These are phyloP conservation scores for Tragelaphus eurycerus DNA, from an alignment of 2,797 vertebrate species.

Conservation along the genomic window DNA sequence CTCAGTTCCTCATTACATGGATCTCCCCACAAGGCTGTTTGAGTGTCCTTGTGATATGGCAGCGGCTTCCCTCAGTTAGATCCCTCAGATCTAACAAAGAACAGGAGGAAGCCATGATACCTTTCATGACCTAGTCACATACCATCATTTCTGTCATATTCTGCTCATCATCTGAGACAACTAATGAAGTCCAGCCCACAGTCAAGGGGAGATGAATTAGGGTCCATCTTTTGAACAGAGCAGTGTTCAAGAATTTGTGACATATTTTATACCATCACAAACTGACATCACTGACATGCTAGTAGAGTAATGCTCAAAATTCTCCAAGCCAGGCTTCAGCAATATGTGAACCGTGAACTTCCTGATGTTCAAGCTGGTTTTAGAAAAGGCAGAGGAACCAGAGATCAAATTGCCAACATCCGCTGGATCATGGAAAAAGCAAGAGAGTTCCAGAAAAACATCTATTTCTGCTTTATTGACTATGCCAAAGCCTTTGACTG, in stretches of 20 bases:
- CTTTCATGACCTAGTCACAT: neutral
- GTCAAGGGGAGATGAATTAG: neutral
- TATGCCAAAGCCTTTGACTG: too few relatives aligned
- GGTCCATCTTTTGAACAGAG: neutral
- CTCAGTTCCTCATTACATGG: neutral
- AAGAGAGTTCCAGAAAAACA: too few relatives aligned
- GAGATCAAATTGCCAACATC: too few relatives aligned
- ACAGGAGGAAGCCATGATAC: neutral
- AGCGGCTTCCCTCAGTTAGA: neutral
- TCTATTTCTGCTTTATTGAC: too few relatives aligned
- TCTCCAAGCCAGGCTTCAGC: too few relatives aligned
- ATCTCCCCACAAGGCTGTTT: neutral
- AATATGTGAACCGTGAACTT: too few relatives aligned
- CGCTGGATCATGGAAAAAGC: too few relatives aligned
- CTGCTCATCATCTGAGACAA: neutral
- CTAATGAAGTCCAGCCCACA: neutral
- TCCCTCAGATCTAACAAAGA: neutral
- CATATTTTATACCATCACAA: neutral
- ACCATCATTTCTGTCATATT: neutral
- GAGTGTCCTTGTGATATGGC: neutral
- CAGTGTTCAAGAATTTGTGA: neutral
- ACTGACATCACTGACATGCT: neutral
- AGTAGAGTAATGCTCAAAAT: too few relatives aligned
- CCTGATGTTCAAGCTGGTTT: too few relatives aligned
- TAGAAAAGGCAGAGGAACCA: too few relatives aligned